Percentiles rank a stretch among this genome's conserved stretches.
phyloP scores from a whole-genome alignment of 2,888 invertebrate species.

The Orthosia cruda region DNA sequence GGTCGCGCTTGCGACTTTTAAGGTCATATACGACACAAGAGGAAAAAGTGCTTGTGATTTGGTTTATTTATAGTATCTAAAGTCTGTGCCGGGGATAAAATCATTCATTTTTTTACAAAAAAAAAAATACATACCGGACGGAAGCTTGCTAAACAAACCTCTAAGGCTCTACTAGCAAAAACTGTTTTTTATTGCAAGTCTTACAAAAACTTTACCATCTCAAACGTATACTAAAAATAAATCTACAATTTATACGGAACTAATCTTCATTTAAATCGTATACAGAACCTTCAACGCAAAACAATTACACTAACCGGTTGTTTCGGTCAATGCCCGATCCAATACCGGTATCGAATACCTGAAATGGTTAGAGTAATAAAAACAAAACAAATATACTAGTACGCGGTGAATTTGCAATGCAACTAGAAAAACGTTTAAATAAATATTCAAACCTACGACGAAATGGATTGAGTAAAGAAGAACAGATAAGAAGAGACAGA shows the following conservation, averaged over 20 bases:
- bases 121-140: background rate
- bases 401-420: conserved; percentile 11
- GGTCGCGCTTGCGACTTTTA: no score
- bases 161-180: conserved; percentile 2
- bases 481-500: background rate
- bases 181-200: background rate
- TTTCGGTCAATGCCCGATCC: conserved; percentile 58
- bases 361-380: conserved; percentile 46
- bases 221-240: background rate
- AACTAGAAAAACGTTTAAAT: conserved; percentile 4
- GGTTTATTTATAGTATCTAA: background rate
- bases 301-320: conserved; percentile 43
- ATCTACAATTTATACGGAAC: background rate
- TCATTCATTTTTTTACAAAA: background rate
- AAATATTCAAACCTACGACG: conserved; percentile 3
- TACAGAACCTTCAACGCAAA: conserved; percentile 29
- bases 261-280: background rate
- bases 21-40: no score
- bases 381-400: conserved; percentile 26
- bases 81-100: background rate
- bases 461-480: background rate
- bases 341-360: conserved; percentile 32
- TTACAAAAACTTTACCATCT: background rate
- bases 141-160: background rate
- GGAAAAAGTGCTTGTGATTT: no score